Evolutionary conservation across 2,888 invertebrate species (phyloP).

Genomic region (Amphimallon solstitiale): DNA sequence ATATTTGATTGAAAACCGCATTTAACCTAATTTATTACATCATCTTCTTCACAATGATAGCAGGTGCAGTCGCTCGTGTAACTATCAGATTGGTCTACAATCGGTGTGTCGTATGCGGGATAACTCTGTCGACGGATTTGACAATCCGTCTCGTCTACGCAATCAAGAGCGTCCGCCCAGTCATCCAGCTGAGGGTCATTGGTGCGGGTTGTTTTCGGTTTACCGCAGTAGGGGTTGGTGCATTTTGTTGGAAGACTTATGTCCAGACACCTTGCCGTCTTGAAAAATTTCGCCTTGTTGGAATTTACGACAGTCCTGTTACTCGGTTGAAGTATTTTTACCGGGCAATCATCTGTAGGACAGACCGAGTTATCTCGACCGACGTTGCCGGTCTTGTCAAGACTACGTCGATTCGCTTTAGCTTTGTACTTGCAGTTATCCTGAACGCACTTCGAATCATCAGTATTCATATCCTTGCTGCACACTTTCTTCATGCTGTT

Average conservation of each 20-base stretch:
- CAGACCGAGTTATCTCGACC: no score
- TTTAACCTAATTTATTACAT: no score
- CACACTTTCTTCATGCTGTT: no score
- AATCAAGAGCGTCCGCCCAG: constrained; percentile 8
- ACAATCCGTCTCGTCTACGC: constrained; percentile 5
- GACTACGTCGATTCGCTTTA: no score
- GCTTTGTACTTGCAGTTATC: no score
- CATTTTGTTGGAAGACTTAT: background rate
- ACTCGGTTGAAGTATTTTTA: no score
- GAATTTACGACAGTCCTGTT: no score
- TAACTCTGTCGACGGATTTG: constrained; percentile 1
- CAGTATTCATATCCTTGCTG: no score
- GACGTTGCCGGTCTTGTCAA: no score
- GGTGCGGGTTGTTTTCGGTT: background rate
- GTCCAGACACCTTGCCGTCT: constrained; percentile 10
- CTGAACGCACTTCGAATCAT: no score
- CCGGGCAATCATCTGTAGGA: no score
- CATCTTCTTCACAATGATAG: background rate
- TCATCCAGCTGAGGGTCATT: constrained; percentile 1
- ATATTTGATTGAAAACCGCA: no score
- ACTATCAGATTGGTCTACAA: background rate
- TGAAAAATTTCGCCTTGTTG: constrained; percentile 4
- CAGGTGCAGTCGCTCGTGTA: constrained; percentile 1
- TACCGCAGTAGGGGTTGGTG: constrained; percentile 5
- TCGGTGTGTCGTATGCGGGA: background rate